Evolutionary conservation across 2,797 vertebrate genomes (phyloP).

Genomic region (Zenarchopterus dispar): DNA sequence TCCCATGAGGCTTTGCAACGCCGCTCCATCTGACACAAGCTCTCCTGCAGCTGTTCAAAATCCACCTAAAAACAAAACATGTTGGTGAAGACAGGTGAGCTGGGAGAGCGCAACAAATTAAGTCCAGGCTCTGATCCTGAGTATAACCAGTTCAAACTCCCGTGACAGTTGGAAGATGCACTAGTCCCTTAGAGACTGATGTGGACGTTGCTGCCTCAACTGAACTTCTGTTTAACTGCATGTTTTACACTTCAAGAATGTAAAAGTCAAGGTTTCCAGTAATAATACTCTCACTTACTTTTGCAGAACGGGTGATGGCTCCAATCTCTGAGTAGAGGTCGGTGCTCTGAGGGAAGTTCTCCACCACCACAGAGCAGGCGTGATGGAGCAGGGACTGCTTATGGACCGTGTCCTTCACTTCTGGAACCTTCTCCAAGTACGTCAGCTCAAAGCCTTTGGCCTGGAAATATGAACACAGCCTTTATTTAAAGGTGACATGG

Average conservation of each 20-base stretch:
- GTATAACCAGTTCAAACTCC: too few relatives aligned
- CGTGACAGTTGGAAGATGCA: too few relatives aligned
- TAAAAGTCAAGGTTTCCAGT: not conserved
- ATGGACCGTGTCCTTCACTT: conserved; percentile 95
- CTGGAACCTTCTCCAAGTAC: conserved; percentile 96
- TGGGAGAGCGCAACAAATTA: not conserved
- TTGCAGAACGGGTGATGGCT: conserved; percentile 92
- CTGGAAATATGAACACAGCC: conserved; percentile 59
- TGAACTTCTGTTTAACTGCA: too few relatives aligned
- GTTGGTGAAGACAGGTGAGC: not conserved
- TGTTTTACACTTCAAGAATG: not conserved
- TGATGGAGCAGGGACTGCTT: conserved; percentile 95
- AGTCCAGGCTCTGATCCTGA: too few relatives aligned
- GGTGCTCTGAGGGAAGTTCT: conserved; percentile 92
- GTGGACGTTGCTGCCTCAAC: too few relatives aligned
- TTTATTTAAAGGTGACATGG: too few relatives aligned
- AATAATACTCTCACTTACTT: conserved; percentile 74
- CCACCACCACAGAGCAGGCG: conserved; percentile 90
- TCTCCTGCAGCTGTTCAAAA: conserved; percentile 95
- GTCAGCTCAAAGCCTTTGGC: conserved; percentile 95
- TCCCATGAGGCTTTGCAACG: conserved; percentile 97
- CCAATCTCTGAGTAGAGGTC: conserved; percentile 96
- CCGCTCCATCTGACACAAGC: conserved; percentile 91
- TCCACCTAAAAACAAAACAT: conserved; percentile 85
- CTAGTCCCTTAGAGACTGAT: too few relatives aligned